Base-by-base conservation (phyloP, 2,888 invertebrate genomes). In the Rhagophthalmus giganteus region DNA sequence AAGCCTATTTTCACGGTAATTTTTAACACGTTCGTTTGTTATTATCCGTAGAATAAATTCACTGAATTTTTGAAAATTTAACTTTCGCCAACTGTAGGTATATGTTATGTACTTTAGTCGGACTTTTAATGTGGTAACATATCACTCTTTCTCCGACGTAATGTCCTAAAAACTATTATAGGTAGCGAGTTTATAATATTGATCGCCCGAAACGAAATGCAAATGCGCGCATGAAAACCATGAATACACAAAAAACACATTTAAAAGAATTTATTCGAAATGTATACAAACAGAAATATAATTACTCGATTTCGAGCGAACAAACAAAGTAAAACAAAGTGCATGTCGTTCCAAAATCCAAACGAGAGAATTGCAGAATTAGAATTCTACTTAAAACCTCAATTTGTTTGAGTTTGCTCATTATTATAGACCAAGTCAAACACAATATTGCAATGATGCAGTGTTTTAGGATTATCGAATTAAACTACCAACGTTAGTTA, bases 401-500 rank as follows among this genome's bases (percentile, higher is more conserved):
- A 39, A 51, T 45, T 45, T 51, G 39, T 45, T 51, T 51, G 39
- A 45, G 33, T 51, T 51, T 38, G 28, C 28, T 34, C 28, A 35
- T 41, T 41, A 46, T n/a, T 31, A 24, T 20, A 44, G 44, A 32
- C 32, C 42, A 20, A 52, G 34, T 31, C 40, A 46, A 46, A 35
- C 35, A 32, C 41, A 32, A 41, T 39, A 31, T 41, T 38, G 32
- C 35, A 52, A 42, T 41, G 52, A 41, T 27, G 41, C 47, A 35
- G 41, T 41, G 35, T 41, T 31, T 8, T 16, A 32, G 46, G 41
- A 52, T 52, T 52, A 52, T 52, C 52, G 42, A 52, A 52, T 52
- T 47, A 52, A 52, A 45, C 48, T 49, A 38, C 35, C 30, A 50
- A 16, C 31, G 24, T 28, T 9, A 38, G 3, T 1, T n/a, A n/a